phyloP scores from a whole-genome alignment of 2,797 vertebrate species.

The Phylloscopus collybita region DNA sequence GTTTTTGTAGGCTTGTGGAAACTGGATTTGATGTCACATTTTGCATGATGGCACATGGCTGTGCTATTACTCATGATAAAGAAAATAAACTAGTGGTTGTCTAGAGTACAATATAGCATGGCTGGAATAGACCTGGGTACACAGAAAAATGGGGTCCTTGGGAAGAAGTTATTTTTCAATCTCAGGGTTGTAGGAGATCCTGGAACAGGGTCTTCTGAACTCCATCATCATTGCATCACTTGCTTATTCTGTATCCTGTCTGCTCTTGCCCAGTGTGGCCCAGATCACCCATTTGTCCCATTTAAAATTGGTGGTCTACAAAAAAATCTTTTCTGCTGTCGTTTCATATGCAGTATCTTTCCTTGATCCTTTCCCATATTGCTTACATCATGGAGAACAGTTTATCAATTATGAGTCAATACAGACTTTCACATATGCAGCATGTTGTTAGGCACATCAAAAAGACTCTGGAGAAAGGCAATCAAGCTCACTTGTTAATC shows the following conservation, averaged over 20 bases:
- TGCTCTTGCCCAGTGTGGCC: not conserved
- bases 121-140: not conserved
- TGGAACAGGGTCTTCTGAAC: not conserved
- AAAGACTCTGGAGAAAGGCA: not conserved
- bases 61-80: not conserved
- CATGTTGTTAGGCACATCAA: not conserved
- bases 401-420: not conserved
- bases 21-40: not conserved
- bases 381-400: not conserved
- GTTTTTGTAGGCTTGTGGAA: not conserved
- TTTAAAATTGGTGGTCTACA: not conserved
- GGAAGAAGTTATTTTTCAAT: not conserved
- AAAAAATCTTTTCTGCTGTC: not conserved
- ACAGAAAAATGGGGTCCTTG: fast-evolving
- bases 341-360: not conserved
- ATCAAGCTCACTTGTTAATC: not conserved
- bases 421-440: not conserved
- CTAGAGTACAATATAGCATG: not conserved
- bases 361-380: not conserved
- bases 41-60: not conserved
- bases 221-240: not conserved
- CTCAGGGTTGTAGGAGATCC: fast-evolving
- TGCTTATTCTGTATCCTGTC: not conserved
- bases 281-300: not conserved
- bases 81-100: not conserved